Evolutionary conservation across 2,888 invertebrate genomes (phyloP), one percentile per base, ranked within the genome.

Genomic region (Tigriopus californicus): DNA sequence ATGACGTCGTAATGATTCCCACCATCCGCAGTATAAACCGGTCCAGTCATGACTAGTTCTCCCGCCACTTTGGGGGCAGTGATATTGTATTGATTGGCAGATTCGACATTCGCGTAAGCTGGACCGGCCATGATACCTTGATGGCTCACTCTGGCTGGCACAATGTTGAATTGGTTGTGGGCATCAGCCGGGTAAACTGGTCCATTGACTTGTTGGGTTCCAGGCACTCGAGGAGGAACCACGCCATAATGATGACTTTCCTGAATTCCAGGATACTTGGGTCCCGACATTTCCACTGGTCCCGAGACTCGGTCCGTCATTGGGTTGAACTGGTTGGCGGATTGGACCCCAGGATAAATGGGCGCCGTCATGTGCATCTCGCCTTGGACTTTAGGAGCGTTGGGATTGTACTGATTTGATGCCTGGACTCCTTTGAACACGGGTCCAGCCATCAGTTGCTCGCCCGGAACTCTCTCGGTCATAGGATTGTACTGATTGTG

Each of bases 361-460:
- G 59, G 59, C 1, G 41, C 59, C 15, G 41, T 20, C 59, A 59
- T 59, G 13, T 24, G 52, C 18, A n/a, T 15, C 4, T 52, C 59
- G 33, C 41, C 25, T 40, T 59, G 40, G 3, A 42, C 42, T 41
- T 42, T 59, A 1, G 13, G 22, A 22, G 46, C 11, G 33, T 18
- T 24, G 1, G 44, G 41, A 24, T 41, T 59, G 42, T 59, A 59
- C 2, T 18, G 20, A n/a, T 42, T 46, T 11, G 55, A 49, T 41
- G 40, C 33, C 41, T 41, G 1, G 6, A 25, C 49, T 20, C 41
- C 41, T 6, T 42, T 48, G 25, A 52, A 59, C 11, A 49, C 51
- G 13, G 59, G 59, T 2, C 41, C 52, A 18, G 41, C 40, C 52
- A 52, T 53, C 11, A 41, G 49, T 12, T 15, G 15, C 22, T 56